Evolutionary conservation across 2,888 invertebrate genomes (phyloP), one percentile per base, ranked within the genome.

Genomic region (Linnaemya vulpina): DNA sequence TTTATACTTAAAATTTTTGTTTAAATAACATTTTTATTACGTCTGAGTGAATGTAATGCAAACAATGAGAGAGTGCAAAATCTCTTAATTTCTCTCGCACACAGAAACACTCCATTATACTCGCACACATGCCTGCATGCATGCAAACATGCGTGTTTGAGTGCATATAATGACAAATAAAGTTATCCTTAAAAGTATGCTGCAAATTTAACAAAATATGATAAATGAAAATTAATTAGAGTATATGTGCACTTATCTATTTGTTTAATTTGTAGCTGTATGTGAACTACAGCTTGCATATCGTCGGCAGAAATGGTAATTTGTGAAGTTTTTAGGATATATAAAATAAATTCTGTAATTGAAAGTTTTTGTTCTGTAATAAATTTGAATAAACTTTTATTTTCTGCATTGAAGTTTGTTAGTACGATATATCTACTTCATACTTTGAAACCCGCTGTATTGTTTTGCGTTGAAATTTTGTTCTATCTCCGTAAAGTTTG

Each of bases 141-240:
- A n/a, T n/a, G n/a, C n/a, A n/a, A n/a, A n/a, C n/a, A 3, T 30
- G 30, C 5, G 2, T 30, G 30, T 30, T 2, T 30, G 30, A 3
- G 30, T 30, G 3, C 15, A 38, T 17, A 40, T 7, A 38, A 62
- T 35, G 15, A n/a, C 20, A 62, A 62, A 62, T 20, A 20, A 62
- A 40, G 17, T 38, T 35, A 40, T 40, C 15, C 68, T 35, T 13
- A 40, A 70, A 13, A 55, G 53, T 71, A 71, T 71, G 70, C 70
- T 71, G 40, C 11, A 58, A 43, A 43, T 43, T 55, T 13, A 25
- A 22, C 70, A 38, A 40, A 35, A 55, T n/a, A 70, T 40, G 38
- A 51, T 55, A 40, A 25, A 53, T 40, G 25, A 25, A 70, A 55
- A 70, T 38, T 22, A 70, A 22, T 68, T 20, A 53, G 38, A 30